phyloP scores from a whole-genome alignment of 2,888 invertebrate genomes.

The Ptycholaimellus sp. region DNA sequence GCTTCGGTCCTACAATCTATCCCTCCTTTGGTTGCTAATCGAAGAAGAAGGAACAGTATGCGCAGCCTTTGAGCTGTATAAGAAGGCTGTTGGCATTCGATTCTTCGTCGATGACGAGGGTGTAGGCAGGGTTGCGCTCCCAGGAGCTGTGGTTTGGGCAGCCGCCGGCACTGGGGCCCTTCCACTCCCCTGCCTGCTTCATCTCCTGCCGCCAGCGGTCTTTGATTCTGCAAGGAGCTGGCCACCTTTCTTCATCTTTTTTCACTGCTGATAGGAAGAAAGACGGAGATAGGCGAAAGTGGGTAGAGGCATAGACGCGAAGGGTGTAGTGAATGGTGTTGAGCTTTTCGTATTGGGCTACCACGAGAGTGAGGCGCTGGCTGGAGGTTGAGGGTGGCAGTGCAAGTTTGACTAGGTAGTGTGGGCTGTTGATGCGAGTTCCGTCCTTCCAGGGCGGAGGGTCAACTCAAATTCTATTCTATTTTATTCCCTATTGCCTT shows the following conservation, averaged over 20 bases:
- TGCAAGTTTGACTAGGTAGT: too few relatives aligned
- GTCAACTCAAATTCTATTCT: conserved; percentile 51
- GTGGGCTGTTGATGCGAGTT: conserved; percentile 79
- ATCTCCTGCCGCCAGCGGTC: background rate
- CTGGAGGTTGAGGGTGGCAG: too few relatives aligned
- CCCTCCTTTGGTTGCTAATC: too few relatives aligned
- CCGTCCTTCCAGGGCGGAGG: conserved; percentile 75
- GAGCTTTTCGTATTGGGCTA: conserved; percentile 76
- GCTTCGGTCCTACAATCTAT: too few relatives aligned
- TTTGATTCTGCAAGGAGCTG: too few relatives aligned
- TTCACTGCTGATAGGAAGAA: too few relatives aligned
- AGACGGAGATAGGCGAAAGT: conserved; percentile 50
- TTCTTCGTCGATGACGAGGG: background rate
- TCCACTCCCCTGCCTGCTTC: conserved; percentile 44
- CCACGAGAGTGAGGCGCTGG: conserved; percentile 52
- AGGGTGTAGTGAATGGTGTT: conserved; percentile 69
- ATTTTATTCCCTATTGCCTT: too few relatives aligned
- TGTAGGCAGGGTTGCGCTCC: background rate
- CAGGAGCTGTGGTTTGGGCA: conserved; percentile 43
- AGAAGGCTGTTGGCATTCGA: background rate
- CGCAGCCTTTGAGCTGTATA: too few relatives aligned
- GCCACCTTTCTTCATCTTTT: too few relatives aligned
- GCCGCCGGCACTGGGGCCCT: conserved; percentile 54
- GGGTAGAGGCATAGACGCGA: conserved; percentile 57
- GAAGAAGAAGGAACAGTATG: too few relatives aligned